A percentile compares a stretch with the other conserved stretches of the same genome.
phyloP scores from a whole-genome alignment of 2,888 invertebrate genomes.

The Ischnus inquisitorius region DNA sequence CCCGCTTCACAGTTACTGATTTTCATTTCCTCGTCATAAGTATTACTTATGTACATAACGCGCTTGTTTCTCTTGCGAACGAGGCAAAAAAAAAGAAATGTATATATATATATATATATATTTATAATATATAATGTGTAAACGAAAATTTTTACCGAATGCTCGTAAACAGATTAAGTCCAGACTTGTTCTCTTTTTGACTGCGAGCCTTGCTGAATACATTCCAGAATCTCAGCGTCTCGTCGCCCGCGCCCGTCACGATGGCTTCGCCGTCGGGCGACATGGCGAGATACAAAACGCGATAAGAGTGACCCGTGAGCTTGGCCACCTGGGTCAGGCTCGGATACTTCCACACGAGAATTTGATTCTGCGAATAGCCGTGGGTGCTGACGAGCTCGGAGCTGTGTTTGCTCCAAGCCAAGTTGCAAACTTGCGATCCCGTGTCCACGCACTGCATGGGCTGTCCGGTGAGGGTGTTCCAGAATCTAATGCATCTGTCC shows the following conservation, averaged over 20 bases:
- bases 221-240: slow-evolving; percentile 99
- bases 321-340: slow-evolving; percentile 98
- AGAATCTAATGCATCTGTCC: slow-evolving; percentile 98
- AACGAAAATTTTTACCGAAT: slow-evolving; percentile 87
- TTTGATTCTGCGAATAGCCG: slow-evolving; percentile 99
- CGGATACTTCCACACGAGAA: slow-evolving; percentile 99
- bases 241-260: slow-evolving; percentile 99
- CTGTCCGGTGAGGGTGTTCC: slow-evolving; percentile 99
- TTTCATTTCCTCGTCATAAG: slow-evolving; percentile 3
- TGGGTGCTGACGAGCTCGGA: slow-evolving; percentile 99
- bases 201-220: slow-evolving; percentile 99
- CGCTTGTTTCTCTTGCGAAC: not conserved
- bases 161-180: slow-evolving; percentile 96
- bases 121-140: slow-evolving; percentile 19
- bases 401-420: slow-evolving; percentile 99
- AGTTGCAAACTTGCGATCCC: slow-evolving; percentile 98
- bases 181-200: slow-evolving; percentile 97
- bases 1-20: not conserved
- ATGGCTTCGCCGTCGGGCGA: slow-evolving; percentile 99
- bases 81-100: not conserved
- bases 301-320: slow-evolving; percentile 97
- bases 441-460: slow-evolving; percentile 99
- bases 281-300: slow-evolving; percentile 97
- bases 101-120: slow-evolving; percentile 29
- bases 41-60: slow-evolving; percentile 12